Conservation (phyloP, 1,140 invertebrate genomes). For the Bombus ignitus region DNA sequence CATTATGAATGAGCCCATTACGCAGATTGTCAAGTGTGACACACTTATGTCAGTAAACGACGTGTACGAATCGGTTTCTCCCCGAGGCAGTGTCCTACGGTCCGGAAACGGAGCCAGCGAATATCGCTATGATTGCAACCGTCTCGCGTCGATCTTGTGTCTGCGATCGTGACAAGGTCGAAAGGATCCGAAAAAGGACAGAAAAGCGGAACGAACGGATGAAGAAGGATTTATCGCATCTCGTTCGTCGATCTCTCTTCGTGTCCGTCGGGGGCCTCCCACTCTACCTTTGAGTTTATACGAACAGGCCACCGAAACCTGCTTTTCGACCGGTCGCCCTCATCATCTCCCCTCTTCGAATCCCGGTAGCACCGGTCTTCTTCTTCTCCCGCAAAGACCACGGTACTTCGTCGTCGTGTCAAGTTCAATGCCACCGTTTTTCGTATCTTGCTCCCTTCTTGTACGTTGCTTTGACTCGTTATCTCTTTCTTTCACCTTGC, state of each 20-base stretch:
- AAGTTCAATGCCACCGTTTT: slow-evolving; percentile 63
- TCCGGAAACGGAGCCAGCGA: slow-evolving; percentile 37
- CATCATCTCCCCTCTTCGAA: slow-evolving; percentile 37
- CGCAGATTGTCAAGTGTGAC: background rate
- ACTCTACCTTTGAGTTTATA: slow-evolving; percentile 51
- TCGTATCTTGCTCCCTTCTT: slow-evolving; percentile 41
- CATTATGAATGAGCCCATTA: background rate
- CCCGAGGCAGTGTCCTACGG: slow-evolving; percentile 6
- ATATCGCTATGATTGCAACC: background rate
- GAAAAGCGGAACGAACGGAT: slow-evolving; percentile 54
- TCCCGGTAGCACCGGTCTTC: slow-evolving; percentile 41
- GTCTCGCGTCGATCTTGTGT: slow-evolving; percentile 13
- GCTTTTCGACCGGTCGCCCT: slow-evolving; percentile 65
- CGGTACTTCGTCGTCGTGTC: slow-evolving; percentile 55
- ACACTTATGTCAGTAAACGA: background rate
- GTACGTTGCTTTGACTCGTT: slow-evolving; percentile 12
- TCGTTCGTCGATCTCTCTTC: slow-evolving; percentile 58
- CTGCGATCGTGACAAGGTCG: slow-evolving; percentile 59
- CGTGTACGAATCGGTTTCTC: background rate
- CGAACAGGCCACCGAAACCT: slow-evolving; percentile 60
- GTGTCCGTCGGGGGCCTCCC: slow-evolving; percentile 42
- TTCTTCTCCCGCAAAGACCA: slow-evolving; percentile 27
- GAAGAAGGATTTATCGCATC: slow-evolving; percentile 67
- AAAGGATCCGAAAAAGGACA: slow-evolving; percentile 42
- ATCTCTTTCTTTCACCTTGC: slow-evolving; percentile 10